Percentiles rank a stretch among this genome's conserved stretches.
phyloP scores from a whole-genome alignment of 2,797 vertebrate genomes.

The Danio albolineatus region DNA sequence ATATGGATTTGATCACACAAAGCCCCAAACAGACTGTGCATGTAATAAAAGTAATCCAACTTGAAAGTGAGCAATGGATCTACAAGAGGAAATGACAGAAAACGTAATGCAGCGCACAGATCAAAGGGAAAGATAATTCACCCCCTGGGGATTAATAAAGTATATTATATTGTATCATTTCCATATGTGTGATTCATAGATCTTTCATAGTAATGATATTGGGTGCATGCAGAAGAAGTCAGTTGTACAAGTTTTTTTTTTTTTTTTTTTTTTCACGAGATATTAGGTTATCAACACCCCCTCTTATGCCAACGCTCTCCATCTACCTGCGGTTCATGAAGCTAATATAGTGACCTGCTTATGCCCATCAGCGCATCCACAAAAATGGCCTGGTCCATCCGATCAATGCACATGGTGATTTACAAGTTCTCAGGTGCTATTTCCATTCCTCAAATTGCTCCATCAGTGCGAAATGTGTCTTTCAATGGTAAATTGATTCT shows the following conservation, averaged over 20 bases:
- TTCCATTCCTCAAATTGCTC: constrained; percentile 57
- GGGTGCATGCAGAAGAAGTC: not conserved
- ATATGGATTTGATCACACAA: not conserved
- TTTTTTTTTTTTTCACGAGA: constrained; percentile 18
- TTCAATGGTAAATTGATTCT: constrained; percentile 58
- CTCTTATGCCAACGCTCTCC: constrained; percentile 35
- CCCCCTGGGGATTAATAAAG: constrained; percentile 38
- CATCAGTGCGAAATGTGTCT: constrained; percentile 57
- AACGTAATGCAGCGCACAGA: constrained; percentile 29
- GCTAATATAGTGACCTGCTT: constrained; percentile 56
- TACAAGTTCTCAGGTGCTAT: constrained; percentile 44
- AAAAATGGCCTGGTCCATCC: constrained; percentile 30
- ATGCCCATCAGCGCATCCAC: constrained; percentile 38
- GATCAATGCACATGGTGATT: constrained; percentile 50
- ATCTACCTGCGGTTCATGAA: constrained; percentile 12
- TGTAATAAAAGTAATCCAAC: constrained; percentile 22
- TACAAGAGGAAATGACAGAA: constrained; percentile 43
- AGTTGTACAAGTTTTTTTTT: constrained; percentile 20
- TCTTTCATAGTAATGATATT: constrained; percentile 40
- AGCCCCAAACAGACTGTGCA: constrained; percentile 11
- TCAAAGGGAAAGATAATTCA: constrained; percentile 41
- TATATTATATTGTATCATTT: constrained; percentile 44
- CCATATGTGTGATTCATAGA: constrained; percentile 44
- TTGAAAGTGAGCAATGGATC: constrained; percentile 40
- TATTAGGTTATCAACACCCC: constrained; percentile 47